Base-by-base conservation (phyloP, 1,140 invertebrate genomes). In the Augochlora pura region DNA sequence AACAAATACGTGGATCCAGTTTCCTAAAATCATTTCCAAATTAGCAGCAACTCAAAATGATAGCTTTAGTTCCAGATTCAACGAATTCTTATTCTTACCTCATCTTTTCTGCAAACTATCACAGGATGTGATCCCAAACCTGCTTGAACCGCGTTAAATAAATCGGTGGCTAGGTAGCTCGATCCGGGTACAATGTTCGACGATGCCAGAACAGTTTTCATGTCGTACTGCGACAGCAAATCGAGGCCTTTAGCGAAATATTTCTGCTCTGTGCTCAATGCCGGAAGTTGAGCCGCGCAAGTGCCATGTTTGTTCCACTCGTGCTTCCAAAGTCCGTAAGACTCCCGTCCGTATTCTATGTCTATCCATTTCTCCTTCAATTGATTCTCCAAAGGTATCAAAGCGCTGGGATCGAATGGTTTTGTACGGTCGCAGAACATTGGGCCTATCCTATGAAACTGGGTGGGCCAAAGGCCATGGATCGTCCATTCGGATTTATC, bases 241-340 rank as follows among this genome's bases (percentile, higher is more conserved):
- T 94, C 87, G 2, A 97, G 86, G 0, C 96, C 96, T 81, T 95
- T 92, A 1, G 91, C 86, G 82, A 97, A 97, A 89, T 97, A 98
- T 87, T 97, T 96, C 0, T 94, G 86, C 87, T 97, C 95, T 9
- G 93, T 94, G 83, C 95, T 94, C 1, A 97, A 88, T 10, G 86
- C 63, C n/a, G 94, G 90, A 3, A 97, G 78, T 10, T 89, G 84
- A 0, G 94, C 93, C 21, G 96, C 96, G 88, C 97, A 98, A 0
- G 97, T 97, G 0, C 97, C 97, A 90, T 98, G 97, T 88, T 97
- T 98, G 1, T 93, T 89, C 97, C 97, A 98, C 90, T 97, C 97
- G 79, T 98, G 96, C 78, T 95, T 93, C 97, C 97, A 98, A 10
- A 98, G 93, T 10, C 94, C 93, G 84, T 95, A 94, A 16, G 91